Evolutionary conservation across 2,888 invertebrate species (phyloP), one percentile per base, ranked within the genome.

Genomic region (Cantharis flavilabris): DNA sequence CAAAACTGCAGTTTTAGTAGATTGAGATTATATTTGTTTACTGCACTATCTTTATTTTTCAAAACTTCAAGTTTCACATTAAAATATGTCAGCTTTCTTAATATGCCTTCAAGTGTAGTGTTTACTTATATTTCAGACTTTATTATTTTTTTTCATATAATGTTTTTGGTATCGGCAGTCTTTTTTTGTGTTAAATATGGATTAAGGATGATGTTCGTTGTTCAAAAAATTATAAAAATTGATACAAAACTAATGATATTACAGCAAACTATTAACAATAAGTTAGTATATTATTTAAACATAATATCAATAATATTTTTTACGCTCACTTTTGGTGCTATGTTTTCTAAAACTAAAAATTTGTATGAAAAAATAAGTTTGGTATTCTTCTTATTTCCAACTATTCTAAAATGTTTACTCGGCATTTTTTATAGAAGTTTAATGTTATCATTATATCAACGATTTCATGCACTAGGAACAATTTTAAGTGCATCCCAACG

Each of bases 321-420:
- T 33, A 5, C 4, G 1, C 0, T 33, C 1, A 13, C 0, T 33
- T 0, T 1, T 13, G 5, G 5, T 0, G 5, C 5, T 13, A 13
- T n/a, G 13, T 33, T 33, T 2, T 13, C 13, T 33, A 33, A 33
- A 13, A 3, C 13, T 4, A 0, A 3, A 3, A 33, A n/a, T 33
- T 13, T 13, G 13, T 33, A 33, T 33, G 13, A 33, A 13, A 33
- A 13, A 5, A 33, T 33, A 4, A 5, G 3, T 5, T 13, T 33
- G 13, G n/a, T 5, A 33, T 33, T 33, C 4, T 4, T 13, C 33
- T 4, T 33, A 5, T 13, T 33, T 5, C 33, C 33, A n/a, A 3
- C 1, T 5, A 5, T 33, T n/a, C 13, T n/a, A 1, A 33, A 33
- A 13, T 33, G 13, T 4, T n/a, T 33, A 13, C 33, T 33, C 33